Base-by-base conservation (phyloP, 2,797 vertebrate genomes). In the Alcedo quadribrachys region DNA sequence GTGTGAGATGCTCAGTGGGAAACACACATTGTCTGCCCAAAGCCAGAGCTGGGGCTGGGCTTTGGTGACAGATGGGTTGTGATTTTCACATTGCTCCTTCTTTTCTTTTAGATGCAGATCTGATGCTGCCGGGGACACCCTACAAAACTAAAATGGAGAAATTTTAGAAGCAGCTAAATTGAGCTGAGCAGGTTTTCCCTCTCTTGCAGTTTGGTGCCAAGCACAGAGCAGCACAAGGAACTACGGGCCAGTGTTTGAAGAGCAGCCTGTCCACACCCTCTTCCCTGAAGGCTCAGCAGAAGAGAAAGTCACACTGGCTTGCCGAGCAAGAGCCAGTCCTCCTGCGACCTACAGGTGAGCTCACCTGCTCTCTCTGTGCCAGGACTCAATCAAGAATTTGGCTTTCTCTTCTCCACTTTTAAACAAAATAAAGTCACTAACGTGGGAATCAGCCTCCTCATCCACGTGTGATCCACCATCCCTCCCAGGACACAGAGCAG, bases 231-330 rank as follows among this genome's bases (percentile, higher is more conserved):
- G 98, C 48, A 97, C 48, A 0, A 89, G 94, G 82, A 96, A 97
- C 96, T 99, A 98, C 4, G 99, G 99, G 40, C 99, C 99, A 1
- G 97, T 99, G 88, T 99, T 99, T 92, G 99, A 99, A 81, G 99
- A 99, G 93, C 98, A 99, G 93, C 99, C 99, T 2, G 97, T 95
- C 45, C 97, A 98, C 91, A 94, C 98, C 11, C 97, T 99, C 69
- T 99, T 99, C 96, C 99, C 99, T 6, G 99, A 99, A 90, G 99
- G 98, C 28, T 98, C 99, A 25, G 97, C 93, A 9, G 99, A 99
- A 65, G 99, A 99, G 90, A 99, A 99, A 91, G 98, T 99, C 89
- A 98, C 98, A 1, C 96, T 99, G 89, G 96, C 97, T 9, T 99
- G 99, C 87, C 98, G 98, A 28, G 98, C 99, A 5, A 97, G 99